Conservation (phyloP, 2,888 invertebrate species). For the Sepioteuthis lessoniana region DNA sequence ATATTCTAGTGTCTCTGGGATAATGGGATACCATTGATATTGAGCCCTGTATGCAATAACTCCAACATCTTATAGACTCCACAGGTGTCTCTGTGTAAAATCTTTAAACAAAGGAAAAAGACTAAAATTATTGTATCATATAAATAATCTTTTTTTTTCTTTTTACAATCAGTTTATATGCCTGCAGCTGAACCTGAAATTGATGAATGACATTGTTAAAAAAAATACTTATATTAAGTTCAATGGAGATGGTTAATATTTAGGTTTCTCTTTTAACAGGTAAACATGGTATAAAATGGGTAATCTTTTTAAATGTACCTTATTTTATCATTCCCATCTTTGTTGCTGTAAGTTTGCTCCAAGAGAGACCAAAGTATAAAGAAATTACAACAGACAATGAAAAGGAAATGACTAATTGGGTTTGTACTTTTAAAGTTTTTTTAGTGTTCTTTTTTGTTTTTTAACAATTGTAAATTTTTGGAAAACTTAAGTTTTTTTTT, state of each 20-base stretch:
- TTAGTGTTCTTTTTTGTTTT: not conserved
- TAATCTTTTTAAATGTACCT: conserved; percentile 71
- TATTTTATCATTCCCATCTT: conserved; percentile 69
- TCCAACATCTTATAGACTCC: too few relatives aligned
- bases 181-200: too few relatives aligned
- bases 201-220: not conserved
- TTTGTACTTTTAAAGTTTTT: not conserved
- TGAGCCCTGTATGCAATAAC: too few relatives aligned
- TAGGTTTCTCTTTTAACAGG: conserved; percentile 60
- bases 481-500: not conserved
- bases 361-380: conserved; percentile 51
- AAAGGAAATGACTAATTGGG: not conserved
- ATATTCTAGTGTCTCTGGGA: too few relatives aligned
- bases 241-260: not conserved
- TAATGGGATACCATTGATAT: too few relatives aligned
- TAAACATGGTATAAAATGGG: conserved; percentile 67
- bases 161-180: too few relatives aligned
- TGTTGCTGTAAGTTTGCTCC: conserved; percentile 62
- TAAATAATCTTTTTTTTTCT: too few relatives aligned
- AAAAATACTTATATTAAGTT: not conserved
- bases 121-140: too few relatives aligned
- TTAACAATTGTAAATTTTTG: not conserved
- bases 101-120: too few relatives aligned
- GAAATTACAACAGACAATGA: not conserved
- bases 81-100: too few relatives aligned